phyloP scores from a whole-genome alignment of 2,797 vertebrate genomes.

The Hephaestus fuliginosus region DNA sequence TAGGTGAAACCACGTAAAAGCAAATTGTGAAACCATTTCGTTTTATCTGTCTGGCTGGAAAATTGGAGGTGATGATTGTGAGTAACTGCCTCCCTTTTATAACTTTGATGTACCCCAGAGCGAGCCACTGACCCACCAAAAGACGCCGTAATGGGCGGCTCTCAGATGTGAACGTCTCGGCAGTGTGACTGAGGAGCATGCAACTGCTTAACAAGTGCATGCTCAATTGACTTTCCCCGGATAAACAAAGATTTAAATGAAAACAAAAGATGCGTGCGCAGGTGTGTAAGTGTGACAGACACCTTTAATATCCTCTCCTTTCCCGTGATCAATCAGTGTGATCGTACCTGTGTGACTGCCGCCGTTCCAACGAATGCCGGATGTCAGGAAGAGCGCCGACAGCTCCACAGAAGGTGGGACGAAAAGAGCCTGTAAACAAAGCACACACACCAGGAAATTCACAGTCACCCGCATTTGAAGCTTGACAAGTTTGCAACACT shows the following conservation, averaged over 20 bases:
- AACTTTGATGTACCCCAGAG: background rate
- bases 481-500: slow-evolving; percentile 72
- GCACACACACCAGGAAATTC: slow-evolving; percentile 83
- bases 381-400: slow-evolving; percentile 83
- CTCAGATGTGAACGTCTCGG: background rate
- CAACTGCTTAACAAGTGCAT: slow-evolving; percentile 28
- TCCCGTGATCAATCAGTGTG: slow-evolving; percentile 81
- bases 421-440: slow-evolving; percentile 86
- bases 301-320: slow-evolving; percentile 89
- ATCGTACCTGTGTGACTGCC: slow-evolving; percentile 85
- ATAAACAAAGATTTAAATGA: slow-evolving; percentile 64
- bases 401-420: slow-evolving; percentile 83
- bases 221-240: slow-evolving; percentile 40
- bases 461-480: slow-evolving; percentile 71
- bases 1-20: background rate
- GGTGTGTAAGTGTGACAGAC: slow-evolving; percentile 85
- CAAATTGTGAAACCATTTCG: background rate
- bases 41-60: background rate
- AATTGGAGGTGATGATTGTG: background rate
- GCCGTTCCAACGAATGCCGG: slow-evolving; percentile 71
- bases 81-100: background rate
- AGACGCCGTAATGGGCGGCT: background rate
- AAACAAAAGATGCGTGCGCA: slow-evolving; percentile 56
- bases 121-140: slow-evolving; percentile 3
- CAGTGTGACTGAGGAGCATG: slow-evolving; percentile 25